A percentile compares a stretch with the other conserved stretches of the same genome.
Conservation (phyloP, 1,140 invertebrate species). For the silkworm (Bombyx mori) region ASM3026992v2 NC_085127.1:9337501-9338000, state of each 20-base stretch:
- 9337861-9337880: conserved; percentile 66
- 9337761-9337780: conserved; percentile 37
- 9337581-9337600: conserved; percentile 23
- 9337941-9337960: conserved; percentile 77
- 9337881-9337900: conserved; percentile 73
- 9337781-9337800: conserved; percentile 18
- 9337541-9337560: too few relatives aligned
- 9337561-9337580: too few relatives aligned
- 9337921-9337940: conserved; percentile 78
- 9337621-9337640: conserved; percentile 74
- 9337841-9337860: conserved; percentile 75
- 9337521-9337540: too few relatives aligned
- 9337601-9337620: conserved; percentile 60
- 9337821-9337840: conserved; percentile 76
- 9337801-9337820: conserved; percentile 71
- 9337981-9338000: conserved; percentile 71
- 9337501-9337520: too few relatives aligned
- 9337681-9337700: conserved; percentile 73
- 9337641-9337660: conserved; percentile 70
- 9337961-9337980: conserved; percentile 70
- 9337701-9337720: conserved; percentile 76
- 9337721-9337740: conserved; percentile 78
- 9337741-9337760: conserved; percentile 77
- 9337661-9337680: conserved; percentile 58
- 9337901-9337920: conserved; percentile 72